These are phyloP conservation scores for Aphidius colemani DNA, from an alignment of 2,888 invertebrate species.

Conservation along the genomic window DNA sequence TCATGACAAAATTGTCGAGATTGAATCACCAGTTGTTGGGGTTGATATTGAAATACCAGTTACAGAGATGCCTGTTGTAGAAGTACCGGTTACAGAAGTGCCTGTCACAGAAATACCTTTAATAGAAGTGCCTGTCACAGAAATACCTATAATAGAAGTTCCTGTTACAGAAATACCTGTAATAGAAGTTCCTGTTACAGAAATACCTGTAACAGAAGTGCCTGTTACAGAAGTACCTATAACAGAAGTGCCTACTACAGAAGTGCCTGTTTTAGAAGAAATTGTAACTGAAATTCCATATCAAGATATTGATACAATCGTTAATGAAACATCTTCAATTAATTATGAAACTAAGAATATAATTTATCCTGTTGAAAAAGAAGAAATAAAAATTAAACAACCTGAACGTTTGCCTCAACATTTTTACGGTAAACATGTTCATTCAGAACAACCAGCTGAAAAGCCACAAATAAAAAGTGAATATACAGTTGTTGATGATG, in stretches of 20 bases:
- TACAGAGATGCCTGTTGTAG: background rate
- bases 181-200: background rate
- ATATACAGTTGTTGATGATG: constrained; percentile 18
- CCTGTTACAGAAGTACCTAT: background rate
- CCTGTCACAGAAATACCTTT: background rate
- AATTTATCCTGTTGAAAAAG: background rate
- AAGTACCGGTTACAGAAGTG: background rate
- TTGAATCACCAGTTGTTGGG: no score
- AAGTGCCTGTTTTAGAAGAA: background rate
- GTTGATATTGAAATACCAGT: no score
- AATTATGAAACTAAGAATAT: no score
- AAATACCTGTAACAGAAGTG: no score
- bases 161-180: no score
- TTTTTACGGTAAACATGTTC: background rate
- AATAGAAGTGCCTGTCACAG: no score
- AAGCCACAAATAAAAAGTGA: background rate
- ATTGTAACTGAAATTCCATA: background rate
- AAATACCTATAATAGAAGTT: background rate
- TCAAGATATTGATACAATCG: background rate
- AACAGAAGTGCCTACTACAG: background rate
- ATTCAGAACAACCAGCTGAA: background rate
- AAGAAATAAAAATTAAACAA: background rate
- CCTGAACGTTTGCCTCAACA: background rate
- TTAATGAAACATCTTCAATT: no score
- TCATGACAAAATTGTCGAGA: background rate